These are phyloP conservation scores for Oreortyx pictus DNA, from an alignment of 2,797 vertebrate genomes.

Conservation along the genomic window DNA sequence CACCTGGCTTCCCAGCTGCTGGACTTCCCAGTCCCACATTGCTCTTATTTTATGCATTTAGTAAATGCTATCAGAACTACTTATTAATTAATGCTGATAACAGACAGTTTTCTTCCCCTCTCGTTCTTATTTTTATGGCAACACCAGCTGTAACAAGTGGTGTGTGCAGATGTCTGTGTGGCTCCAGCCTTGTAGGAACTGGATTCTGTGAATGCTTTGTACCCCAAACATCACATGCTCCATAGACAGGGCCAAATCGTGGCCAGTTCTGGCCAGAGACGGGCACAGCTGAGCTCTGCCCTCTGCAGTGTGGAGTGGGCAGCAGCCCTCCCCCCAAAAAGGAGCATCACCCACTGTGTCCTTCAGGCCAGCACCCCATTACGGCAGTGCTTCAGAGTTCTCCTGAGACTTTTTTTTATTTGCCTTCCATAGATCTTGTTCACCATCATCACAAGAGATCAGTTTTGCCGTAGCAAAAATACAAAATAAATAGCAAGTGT, in stretches of 20 bases:
- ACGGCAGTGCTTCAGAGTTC: background rate
- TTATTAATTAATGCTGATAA: background rate
- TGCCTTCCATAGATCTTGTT: background rate
- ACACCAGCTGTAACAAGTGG: background rate
- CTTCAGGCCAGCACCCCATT: background rate
- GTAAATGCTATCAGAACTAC: background rate
- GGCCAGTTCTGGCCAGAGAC: background rate
- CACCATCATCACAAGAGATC: slow-evolving; percentile 8
- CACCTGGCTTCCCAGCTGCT: background rate
- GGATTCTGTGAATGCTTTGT: background rate
- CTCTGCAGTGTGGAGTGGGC: rapidly evolving
- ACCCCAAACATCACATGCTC: background rate
- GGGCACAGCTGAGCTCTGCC: background rate
- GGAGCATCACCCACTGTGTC: background rate
- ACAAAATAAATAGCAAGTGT: background rate
- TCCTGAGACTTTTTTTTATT: background rate
- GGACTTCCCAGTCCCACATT: background rate
- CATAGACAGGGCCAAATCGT: background rate
- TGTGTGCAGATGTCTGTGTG: background rate
- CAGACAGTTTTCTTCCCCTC: background rate
- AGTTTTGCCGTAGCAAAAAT: slow-evolving; percentile 24
- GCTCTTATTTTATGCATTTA: background rate
- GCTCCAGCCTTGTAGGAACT: background rate
- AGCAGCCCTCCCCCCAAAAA: background rate
- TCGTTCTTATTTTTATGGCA: background rate